Base-by-base conservation (phyloP, 2,797 vertebrate genomes). In the Selene dorsalis region DNA sequence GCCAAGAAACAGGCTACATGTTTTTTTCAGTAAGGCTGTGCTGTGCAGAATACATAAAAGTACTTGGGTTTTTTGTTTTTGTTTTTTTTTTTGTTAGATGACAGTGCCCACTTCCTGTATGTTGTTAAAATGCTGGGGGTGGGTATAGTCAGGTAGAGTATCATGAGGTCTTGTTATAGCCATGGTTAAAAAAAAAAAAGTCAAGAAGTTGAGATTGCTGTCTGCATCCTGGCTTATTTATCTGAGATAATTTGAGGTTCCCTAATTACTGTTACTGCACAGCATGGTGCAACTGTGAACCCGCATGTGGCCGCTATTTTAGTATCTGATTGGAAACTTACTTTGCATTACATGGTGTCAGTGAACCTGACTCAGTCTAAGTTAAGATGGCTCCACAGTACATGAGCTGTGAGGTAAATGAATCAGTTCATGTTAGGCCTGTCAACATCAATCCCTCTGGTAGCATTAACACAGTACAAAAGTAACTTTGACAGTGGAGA, bases 171-270 rank as follows among this genome's bases (percentile, higher is more conserved):
- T 26, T 50, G n/a, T 56, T 45, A 41, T 18, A 63, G 45, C 20
- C 56, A 11, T 16, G 2, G 43, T 70, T 59, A 2, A 22, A 64
- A 64, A 43, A 61, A 43, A 56, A 57, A 39, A 75, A 26, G 41
- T 16, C 24, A 47, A 45, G 61, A 7, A 28, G 28, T 32, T 48
- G 4, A 53, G 14, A 47, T 35, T 18, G 0, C 12, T 47, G 28
- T 58, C 38, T 53, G 18, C 39, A 55, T 18, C 43, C 16, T 28
- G 6, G 65, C 71, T 60, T 61, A 50, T 79, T 80, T 76, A 30
- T 74, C 48, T 56, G 66, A 26, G 9, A 70, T 64, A 55, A 75
- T 72, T 78, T 16, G 65, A 73, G 22, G 22, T 73, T 80, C 26
- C 39, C 39, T 60, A 70, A 59, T 58, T 50, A 67, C 17, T 10